Evolutionary conservation across 2,113 vertebrate genomes (phyloP).

Genomic region (Dunckerocampus dactyliophorus): DNA sequence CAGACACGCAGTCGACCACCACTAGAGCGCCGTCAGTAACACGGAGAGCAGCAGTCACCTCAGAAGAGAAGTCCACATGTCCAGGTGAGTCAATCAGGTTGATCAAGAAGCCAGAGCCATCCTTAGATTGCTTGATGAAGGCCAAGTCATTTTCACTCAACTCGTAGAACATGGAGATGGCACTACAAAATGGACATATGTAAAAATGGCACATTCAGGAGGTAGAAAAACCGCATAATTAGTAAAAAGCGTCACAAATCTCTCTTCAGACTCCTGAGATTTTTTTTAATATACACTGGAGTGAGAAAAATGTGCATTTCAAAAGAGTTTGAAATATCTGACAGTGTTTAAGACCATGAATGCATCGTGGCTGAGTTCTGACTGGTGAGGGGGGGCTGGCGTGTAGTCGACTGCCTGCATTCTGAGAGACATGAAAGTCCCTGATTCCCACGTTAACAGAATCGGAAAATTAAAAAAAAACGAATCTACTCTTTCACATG

Average conservation of each 20-base stretch:
- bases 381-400: no score
- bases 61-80: slow-evolving; percentile 95
- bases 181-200: slow-evolving; percentile 61
- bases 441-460: no score
- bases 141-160: slow-evolving; percentile 83
- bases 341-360: no score
- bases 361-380: no score
- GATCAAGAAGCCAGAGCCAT: slow-evolving; percentile 90
- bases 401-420: no score
- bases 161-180: slow-evolving; percentile 92
- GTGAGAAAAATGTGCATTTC: no score
- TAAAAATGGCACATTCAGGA: background rate
- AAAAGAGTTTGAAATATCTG: no score
- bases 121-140: slow-evolving; percentile 93
- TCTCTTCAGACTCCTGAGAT: no score
- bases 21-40: slow-evolving; percentile 95
- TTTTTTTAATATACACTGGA: no score
- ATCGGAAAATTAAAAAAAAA: no score
- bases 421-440: no score
- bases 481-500: no score
- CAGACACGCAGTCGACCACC: slow-evolving; percentile 94
- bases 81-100: slow-evolving; percentile 95
- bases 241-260: background rate
- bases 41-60: slow-evolving; percentile 93
- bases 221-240: background rate